Evolutionary conservation across 2,113 vertebrate genomes (phyloP), one percentile per base, ranked within the genome.

Genomic region (Paralichthys olivaceus): DNA sequence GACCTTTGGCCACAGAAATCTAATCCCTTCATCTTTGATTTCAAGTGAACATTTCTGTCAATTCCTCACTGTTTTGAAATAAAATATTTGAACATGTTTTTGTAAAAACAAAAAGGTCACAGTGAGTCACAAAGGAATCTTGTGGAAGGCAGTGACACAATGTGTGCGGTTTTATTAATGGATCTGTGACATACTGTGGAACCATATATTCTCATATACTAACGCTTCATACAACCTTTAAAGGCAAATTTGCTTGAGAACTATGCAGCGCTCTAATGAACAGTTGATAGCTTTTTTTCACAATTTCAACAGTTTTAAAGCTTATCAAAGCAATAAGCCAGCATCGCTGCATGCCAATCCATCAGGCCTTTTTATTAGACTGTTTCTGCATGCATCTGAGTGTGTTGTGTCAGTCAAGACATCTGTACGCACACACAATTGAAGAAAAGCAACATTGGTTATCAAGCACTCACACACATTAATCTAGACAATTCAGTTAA

Each of bases 81-180:
- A n/a, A n/a, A n/a, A n/a, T n/a, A n/a, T n/a, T n/a, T n/a, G n/a
- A n/a, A n/a, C n/a, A n/a, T n/a, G n/a, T n/a, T 19, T 5, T 7
- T 49, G 4, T 19, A 49, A 19, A 45, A 17, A 45, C 43, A 49
- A 20, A 49, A 17, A 40, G 37, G 37, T 40, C 37, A 40, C 37
- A 40, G 37, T 2, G 37, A 40, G 1, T 11, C 26, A 43, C 55
- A 70, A 23, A 22, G 2, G 32, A 62, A 5, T 14, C 55, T 4
- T 40, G 12, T 17, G 23, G 67, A 82, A 87, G 89, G 86, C 85
- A 90, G 84, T 88, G 90, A 90, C 85, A 87, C 81, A 84, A 84
- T 86, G 77, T 90, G 89, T 85, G 85, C 85, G 69, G 75, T 89
- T 90, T 83, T 88, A 89, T 89, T 93, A 72, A 64, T 83, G 65